phyloP scores from a whole-genome alignment of 2,797 vertebrate genomes.

The Neosilurus mollespiculum region DNA sequence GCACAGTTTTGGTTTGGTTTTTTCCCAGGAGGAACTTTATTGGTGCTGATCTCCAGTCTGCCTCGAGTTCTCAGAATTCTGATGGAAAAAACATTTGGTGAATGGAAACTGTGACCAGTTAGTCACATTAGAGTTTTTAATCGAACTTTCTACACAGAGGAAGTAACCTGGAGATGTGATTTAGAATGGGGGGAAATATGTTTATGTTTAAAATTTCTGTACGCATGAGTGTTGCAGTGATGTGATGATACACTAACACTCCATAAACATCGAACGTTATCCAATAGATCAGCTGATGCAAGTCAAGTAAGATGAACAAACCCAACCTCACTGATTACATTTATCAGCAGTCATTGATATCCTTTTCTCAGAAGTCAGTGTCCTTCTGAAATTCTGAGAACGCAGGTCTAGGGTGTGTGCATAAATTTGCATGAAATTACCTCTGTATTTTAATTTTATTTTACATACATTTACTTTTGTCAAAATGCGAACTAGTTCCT shows the following conservation, averaged over 20 bases:
- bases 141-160: neutral
- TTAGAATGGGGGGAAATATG: neutral
- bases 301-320: neutral
- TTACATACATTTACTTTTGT: neutral
- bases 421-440: neutral
- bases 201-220: neutral
- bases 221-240: too few species aligned
- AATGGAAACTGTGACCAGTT: neutral
- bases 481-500: too few species aligned
- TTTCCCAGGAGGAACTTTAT: neutral
- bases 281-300: neutral
- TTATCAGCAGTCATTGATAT: neutral
- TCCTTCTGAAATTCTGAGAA: neutral
- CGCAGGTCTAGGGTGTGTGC: neutral
- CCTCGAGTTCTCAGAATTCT: neutral
- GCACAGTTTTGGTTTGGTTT: neutral
- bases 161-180: neutral
- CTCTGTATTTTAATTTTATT: neutral
- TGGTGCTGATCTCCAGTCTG: neutral
- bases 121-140: neutral
- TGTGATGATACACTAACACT: too few species aligned
- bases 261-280: neutral
- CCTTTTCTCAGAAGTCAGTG: conserved; percentile 4
- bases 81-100: neutral
- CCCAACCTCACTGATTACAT: neutral